A percentile compares a stretch with the other conserved stretches of the same genome.
Conservation (phyloP, 2,797 vertebrate species). For the Eulemur coronatus region DNA sequence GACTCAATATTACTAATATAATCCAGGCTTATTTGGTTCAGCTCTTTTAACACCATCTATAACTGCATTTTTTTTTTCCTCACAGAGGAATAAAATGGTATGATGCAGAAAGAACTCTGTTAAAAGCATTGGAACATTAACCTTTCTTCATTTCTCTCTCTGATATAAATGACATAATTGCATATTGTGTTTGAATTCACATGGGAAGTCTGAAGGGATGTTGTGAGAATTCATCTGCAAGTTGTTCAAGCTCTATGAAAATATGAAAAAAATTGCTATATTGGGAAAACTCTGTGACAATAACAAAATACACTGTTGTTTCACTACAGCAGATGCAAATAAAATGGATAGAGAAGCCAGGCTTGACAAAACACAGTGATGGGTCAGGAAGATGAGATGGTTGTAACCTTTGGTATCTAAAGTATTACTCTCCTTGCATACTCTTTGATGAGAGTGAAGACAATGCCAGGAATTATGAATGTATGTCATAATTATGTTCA, state of each 20-base stretch:
- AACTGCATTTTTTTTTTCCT: conserved; percentile 18
- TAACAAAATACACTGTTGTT: conserved; percentile 39
- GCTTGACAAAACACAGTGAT: background rate
- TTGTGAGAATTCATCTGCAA: conserved; percentile 59
- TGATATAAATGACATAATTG: conserved; percentile 58
- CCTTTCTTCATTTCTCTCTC: conserved; percentile 61
- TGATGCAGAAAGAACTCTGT: conserved; percentile 19
- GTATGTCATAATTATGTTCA: conserved; percentile 52
- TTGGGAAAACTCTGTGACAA: conserved; percentile 23
- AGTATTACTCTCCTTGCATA: background rate
- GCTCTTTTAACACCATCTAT: conserved; percentile 32
- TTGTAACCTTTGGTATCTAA: background rate
- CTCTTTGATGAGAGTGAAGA: conserved; percentile 22
- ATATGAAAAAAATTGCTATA: conserved; percentile 12
- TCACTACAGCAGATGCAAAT: conserved; percentile 23
- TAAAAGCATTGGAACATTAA: conserved; percentile 57
- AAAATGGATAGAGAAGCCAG: background rate
- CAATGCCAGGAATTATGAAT: conserved; percentile 52
- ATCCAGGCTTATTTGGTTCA: conserved; percentile 24
- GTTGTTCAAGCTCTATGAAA: conserved; percentile 41
- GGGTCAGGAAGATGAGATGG: background rate
- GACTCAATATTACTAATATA: background rate
- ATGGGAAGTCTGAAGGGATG: conserved; percentile 18
- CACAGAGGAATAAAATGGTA: conserved; percentile 46
- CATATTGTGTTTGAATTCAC: conserved; percentile 46